Conservation (phyloP, 2,888 invertebrate species). For the Microctonus brassicae region DNA sequence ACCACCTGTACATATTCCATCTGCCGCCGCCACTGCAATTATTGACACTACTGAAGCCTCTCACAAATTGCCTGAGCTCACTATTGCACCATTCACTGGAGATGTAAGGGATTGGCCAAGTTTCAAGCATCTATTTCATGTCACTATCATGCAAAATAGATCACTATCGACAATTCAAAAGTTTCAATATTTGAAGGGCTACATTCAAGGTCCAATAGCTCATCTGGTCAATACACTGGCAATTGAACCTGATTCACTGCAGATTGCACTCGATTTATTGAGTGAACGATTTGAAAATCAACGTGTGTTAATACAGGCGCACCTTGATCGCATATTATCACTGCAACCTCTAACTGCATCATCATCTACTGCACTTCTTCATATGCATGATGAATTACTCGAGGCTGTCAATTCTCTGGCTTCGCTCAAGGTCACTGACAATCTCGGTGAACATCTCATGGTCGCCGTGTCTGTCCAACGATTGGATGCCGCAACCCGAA, state of each 20-base stretch:
- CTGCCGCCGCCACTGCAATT: not conserved
- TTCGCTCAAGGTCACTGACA: not conserved
- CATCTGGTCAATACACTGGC: not conserved
- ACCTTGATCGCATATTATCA: not conserved
- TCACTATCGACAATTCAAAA: not conserved
- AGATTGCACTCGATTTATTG: not conserved
- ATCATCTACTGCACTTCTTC: not conserved
- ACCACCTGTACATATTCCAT: no score
- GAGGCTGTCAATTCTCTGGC: not conserved
- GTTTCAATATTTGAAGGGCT: not conserved
- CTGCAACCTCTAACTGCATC: not conserved
- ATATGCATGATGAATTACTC: not conserved
- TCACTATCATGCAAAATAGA: not conserved
- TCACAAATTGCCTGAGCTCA: not conserved
- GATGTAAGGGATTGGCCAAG: not conserved
- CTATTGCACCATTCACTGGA: not conserved
- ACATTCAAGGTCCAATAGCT: not conserved
- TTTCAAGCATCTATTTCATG: not conserved
- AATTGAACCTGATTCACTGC: not conserved
- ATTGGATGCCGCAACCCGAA: not conserved
- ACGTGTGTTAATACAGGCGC: not conserved
- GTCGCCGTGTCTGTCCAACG: not conserved
- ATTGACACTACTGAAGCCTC: not conserved
- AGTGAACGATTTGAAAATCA: not conserved
- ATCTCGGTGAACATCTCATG: not conserved